Conservation (phyloP, 2,797 vertebrate genomes). For the Myripristis jacobus region DNA sequence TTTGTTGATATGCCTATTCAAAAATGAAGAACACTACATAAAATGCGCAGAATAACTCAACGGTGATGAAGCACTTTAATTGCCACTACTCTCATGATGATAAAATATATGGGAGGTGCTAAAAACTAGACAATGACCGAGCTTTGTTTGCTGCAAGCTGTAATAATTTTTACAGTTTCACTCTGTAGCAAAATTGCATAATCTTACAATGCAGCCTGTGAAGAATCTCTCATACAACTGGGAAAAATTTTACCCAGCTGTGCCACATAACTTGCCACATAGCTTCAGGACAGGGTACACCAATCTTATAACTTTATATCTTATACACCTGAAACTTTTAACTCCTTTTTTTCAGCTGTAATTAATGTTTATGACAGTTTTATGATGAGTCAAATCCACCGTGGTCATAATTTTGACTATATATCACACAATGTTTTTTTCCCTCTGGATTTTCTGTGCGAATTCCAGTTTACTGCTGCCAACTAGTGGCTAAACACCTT, state of each 20-base stretch:
- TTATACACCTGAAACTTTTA: too few species aligned
- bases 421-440: too few species aligned
- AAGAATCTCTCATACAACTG: not conserved
- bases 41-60: not conserved
- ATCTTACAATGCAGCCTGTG: not conserved
- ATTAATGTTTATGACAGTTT: too few species aligned
- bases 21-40: not conserved
- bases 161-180: conserved; percentile 18
- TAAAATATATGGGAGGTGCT: not conserved
- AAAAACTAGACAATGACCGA: conserved; percentile 11
- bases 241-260: conserved; percentile 16
- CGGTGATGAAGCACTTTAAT: too few species aligned
- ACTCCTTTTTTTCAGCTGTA: too few species aligned
- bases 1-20: conserved; percentile 1
- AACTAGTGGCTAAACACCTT: conserved; percentile 5
- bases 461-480: too few species aligned
- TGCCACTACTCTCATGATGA: too few species aligned
- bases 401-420: too few species aligned
- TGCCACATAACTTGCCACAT: conserved; percentile 10
- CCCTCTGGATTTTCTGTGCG: too few species aligned
- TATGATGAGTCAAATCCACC: too few species aligned
- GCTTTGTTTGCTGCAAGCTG: conserved; percentile 12
- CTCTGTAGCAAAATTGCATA: not conserved
- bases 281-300: not conserved
- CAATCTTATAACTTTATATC: too few species aligned